Evolutionary conservation across 2,797 vertebrate genomes (phyloP), one percentile per base, ranked within the genome.

Genomic region (Enteromius paludinosus): DNA sequence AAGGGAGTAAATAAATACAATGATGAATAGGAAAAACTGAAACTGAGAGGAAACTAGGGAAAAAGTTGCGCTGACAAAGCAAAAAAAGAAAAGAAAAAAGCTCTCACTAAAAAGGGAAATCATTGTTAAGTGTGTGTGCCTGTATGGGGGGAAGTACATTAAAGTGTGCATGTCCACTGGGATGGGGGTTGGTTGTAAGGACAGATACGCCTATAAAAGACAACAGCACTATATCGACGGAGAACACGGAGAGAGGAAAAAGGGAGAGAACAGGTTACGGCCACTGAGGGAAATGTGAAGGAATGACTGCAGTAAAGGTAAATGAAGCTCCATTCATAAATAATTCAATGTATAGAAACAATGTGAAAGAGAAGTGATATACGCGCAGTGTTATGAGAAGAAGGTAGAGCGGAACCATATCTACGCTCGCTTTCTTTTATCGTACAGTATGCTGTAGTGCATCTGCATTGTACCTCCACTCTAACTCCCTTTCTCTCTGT

Each of bases 61-160:
- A 88, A 77, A 82, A 79, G 78, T 71, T 83, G 68, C 86, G 88
- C 88, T 90, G 88, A 90, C 74, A 82, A 87, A 76, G 88, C 75
- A 64, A 54, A 73, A 73, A 49, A 35, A 65, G 28, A 61, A 10
- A 41, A 47, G 45, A 47, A 47, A 45, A 47, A 47, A 81, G 84
- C 78, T 85, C 72, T 66, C 54, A 68, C 79, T 82, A 65, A 82
- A 86, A 87, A 83, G 74, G 78, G 80, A 86, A 86, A 82, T 35
- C 84, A 82, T 82, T 76, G 82, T 83, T 79, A 71, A 87, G 82
- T 81, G 70, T 69, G 72, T 81, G 77, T 79, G 71, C 76, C 82
- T 84, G 61, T 64, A 64, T 77, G 47, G 75, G 62, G 76, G 81
- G 64, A 30, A 35, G 79, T 61, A 61, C 62, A 78, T 59, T 79